Conservation (phyloP, 2,113 vertebrate species). For the Delphinus delphis region DNA sequence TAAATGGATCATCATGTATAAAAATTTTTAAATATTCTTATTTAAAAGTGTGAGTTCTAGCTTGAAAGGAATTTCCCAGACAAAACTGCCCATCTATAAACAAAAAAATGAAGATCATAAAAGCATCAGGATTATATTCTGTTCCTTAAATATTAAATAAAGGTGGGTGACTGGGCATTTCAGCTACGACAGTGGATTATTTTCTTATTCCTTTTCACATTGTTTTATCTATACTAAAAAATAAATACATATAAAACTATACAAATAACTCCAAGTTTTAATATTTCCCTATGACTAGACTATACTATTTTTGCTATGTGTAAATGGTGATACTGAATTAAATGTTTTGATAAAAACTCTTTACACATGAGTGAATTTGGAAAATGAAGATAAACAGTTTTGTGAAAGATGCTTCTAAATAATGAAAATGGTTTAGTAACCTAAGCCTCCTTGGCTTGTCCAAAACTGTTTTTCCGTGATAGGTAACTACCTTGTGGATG, state of each 20-base stretch:
- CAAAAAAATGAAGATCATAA: background rate
- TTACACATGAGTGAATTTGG: background rate
- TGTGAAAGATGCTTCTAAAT: background rate
- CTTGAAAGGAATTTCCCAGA: background rate
- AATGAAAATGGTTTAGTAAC: background rate
- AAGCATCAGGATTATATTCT: background rate
- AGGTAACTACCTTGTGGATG: background rate
- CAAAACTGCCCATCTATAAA: background rate
- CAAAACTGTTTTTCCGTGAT: background rate
- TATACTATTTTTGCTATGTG: background rate
- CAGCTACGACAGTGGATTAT: background rate
- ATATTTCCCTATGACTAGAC: background rate
- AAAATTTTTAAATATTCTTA: background rate
- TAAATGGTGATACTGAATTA: background rate
- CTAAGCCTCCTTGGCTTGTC: background rate
- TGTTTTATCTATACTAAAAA: background rate
- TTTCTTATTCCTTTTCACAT: background rate
- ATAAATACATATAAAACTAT: background rate
- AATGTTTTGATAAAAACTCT: background rate
- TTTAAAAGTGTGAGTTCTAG: background rate
- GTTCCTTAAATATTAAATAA: background rate
- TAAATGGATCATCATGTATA: background rate
- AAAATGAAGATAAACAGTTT: background rate
- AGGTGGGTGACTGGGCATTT: background rate
- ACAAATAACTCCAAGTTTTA: slow-evolving; percentile 30